These are phyloP conservation scores for Hermetia illucens DNA, from an alignment of 1,140 invertebrate genomes.

Conservation along the genomic window DNA sequence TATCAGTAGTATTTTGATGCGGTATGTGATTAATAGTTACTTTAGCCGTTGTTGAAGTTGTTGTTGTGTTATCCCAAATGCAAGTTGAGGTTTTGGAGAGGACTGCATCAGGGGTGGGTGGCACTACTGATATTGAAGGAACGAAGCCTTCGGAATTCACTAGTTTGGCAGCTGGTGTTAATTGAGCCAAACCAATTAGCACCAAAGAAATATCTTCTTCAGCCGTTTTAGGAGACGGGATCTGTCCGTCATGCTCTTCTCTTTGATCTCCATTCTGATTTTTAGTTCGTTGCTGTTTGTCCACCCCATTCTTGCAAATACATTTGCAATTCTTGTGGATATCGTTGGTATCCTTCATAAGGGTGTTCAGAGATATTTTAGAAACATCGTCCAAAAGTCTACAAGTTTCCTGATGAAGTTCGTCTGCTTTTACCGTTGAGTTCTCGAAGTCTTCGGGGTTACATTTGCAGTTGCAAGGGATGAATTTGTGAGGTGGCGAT, in stretches of 20 bases:
- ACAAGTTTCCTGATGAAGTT: slow-evolving; percentile 26
- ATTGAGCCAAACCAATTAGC: slow-evolving; percentile 46
- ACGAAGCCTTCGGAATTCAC: slow-evolving; percentile 43
- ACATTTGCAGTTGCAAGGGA: slow-evolving; percentile 24
- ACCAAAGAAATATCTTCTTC: slow-evolving; percentile 44
- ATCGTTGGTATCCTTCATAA: neutral
- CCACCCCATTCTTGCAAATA: slow-evolving; percentile 11
- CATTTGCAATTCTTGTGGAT: slow-evolving; percentile 7
- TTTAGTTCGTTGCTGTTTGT: neutral
- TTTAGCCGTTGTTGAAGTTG: slow-evolving; percentile 11
- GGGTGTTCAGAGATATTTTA: slow-evolving; percentile 9
- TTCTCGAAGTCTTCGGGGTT: slow-evolving; percentile 22
- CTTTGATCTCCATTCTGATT: slow-evolving; percentile 20
- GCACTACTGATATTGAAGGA: slow-evolving; percentile 57
- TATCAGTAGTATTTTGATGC: slow-evolving; percentile 22
- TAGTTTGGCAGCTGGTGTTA: slow-evolving; percentile 44
- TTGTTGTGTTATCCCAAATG: slow-evolving; percentile 24
- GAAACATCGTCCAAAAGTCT: slow-evolving; percentile 22
- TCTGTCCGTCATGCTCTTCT: neutral
- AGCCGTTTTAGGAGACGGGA: too few relatives aligned
- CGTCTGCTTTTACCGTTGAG: slow-evolving; percentile 18
- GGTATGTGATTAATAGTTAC: slow-evolving; percentile 12
- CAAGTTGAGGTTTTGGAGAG: slow-evolving; percentile 26
- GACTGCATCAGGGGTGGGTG: slow-evolving; percentile 52
- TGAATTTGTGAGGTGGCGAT: slow-evolving; percentile 8